A percentile compares a stretch with the other conserved stretches of the same genome.
These are phyloP conservation scores for Aphrophora alni DNA, from an alignment of 2,888 invertebrate genomes.

Conservation along the genomic window DNA sequence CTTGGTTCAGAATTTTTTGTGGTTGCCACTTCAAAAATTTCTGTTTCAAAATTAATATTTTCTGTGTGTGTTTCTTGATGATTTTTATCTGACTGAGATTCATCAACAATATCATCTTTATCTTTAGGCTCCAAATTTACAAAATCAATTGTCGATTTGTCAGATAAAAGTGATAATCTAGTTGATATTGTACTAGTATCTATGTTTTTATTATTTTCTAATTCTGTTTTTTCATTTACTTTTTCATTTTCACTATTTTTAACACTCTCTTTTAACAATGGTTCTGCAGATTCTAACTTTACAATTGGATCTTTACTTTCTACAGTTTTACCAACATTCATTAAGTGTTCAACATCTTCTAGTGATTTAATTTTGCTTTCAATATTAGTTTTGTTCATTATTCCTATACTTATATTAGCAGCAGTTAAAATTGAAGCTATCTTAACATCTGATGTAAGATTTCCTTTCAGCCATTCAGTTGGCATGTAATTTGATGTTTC, in stretches of 20 bases:
- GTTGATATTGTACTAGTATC: not conserved
- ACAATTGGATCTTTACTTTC: not conserved
- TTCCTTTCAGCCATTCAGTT: conserved; percentile 23
- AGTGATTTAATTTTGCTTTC: not conserved
- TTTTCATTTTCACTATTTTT: not conserved
- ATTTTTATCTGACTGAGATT: not conserved
- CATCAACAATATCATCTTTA: not conserved
- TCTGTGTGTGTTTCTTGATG: not conserved
- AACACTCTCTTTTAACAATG: not conserved
- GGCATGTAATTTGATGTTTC: conserved; percentile 12
- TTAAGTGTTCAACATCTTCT: not conserved
- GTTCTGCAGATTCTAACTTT: not conserved
- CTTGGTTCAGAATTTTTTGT: not conserved
- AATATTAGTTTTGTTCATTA: conserved; percentile 16
- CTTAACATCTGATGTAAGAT: conserved; percentile 28
- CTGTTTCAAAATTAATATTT: not conserved
- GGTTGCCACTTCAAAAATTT: not conserved
- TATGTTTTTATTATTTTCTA: not conserved
- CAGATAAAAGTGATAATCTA: not conserved
- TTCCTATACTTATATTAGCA: conserved; percentile 24
- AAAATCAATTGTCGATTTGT: not conserved
- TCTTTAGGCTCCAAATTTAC: not conserved
- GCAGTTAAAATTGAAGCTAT: conserved; percentile 30
- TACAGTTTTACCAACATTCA: not conserved
- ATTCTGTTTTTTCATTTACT: too few species aligned